Evolutionary conservation across 2,888 invertebrate species (phyloP).

Genomic region (Keiferia lycopersicella): DNA sequence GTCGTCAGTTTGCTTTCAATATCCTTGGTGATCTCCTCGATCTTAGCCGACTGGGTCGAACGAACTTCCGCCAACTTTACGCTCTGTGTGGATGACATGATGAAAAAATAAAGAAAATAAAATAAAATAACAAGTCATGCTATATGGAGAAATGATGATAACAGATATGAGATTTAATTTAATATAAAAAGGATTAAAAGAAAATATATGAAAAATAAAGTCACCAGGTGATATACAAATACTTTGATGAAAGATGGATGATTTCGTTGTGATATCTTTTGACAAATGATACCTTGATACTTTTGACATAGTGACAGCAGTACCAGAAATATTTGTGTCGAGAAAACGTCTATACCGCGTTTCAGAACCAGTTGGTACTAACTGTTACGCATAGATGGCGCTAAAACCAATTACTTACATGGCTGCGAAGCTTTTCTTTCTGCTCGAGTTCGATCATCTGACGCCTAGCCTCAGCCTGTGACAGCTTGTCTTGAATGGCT

Average conservation of each 20-base stretch:
- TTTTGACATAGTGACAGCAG: no score
- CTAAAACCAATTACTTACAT: conserved; percentile 81
- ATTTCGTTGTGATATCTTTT: no score
- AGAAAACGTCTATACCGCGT: background rate
- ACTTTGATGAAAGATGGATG: no score
- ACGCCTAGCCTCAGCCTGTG: conserved; percentile 84
- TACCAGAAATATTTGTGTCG: no score
- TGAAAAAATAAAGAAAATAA: conserved; percentile 42
- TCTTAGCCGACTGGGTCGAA: conserved; percentile 83
- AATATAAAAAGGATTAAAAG: no score
- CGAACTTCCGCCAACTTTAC: conserved; percentile 86
- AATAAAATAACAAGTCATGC: conserved; percentile 36
- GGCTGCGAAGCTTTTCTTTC: conserved; percentile 88
- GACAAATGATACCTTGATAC: no score
- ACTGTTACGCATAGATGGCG: background rate
- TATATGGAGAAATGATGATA: background rate
- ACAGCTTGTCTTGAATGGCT: conserved; percentile 83
- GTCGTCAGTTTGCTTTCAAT: conserved; percentile 88
- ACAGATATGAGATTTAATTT: no score
- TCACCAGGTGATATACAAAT: no score
- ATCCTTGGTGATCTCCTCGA: conserved; percentile 85
- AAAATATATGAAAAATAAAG: no score
- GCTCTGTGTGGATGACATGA: conserved; percentile 64
- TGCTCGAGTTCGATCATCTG: conserved; percentile 88
- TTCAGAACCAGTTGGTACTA: background rate